Evolutionary conservation across 2,888 invertebrate genomes (phyloP), one percentile per base, ranked within the genome.

Genomic region (Agonopterix arenella): DNA sequence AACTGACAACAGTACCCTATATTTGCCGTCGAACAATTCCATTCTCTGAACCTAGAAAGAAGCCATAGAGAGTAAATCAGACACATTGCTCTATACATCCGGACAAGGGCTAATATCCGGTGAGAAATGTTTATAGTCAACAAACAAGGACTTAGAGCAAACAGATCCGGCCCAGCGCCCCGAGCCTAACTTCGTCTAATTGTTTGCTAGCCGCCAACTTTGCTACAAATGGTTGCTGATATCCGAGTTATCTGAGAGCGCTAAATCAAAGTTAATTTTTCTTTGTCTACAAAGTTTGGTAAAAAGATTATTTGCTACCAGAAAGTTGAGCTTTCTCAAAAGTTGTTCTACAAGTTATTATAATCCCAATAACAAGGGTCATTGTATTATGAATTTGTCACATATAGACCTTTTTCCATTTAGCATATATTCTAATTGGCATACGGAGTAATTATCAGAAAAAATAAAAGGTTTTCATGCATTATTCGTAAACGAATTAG

Each of bases 71-170:
- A 65, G 62, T 64, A 63, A 70, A 63, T 64, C 61, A 58, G 56
- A 56, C 59, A 68, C 70, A 73, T 72, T 76, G 70, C 70, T 72
- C 66, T 73, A 73, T 70, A 73, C 78, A 76, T 84, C 83, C 86
- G 83, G 73, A 70, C 74, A 69, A 69, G 70, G 69, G 68, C 75
- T 83, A 84, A 86, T 85, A 84, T 86, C 86, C 86, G 81, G 80
- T 61, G 60, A 66, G 70, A 68, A 73, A 76, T 80, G 79, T 80
- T 76, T 79, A 76, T 77, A 72, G 71, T 66, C 68, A 69, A 73
- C 81, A 84, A 82, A 82, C 78, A 82, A 62, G 64, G 73, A 76
- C 68, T 76, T 68, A 64, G 70, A 62, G 64, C 73, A 80, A 82
- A 83, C 76, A 80, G 71, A 73, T 69, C 70, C 66, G 58, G 65